A percentile compares a stretch with the other conserved stretches of the same genome.
Evolutionary conservation across 2,113 vertebrate genomes (phyloP).

Genomic region (Siphamia tubifer): DNA sequence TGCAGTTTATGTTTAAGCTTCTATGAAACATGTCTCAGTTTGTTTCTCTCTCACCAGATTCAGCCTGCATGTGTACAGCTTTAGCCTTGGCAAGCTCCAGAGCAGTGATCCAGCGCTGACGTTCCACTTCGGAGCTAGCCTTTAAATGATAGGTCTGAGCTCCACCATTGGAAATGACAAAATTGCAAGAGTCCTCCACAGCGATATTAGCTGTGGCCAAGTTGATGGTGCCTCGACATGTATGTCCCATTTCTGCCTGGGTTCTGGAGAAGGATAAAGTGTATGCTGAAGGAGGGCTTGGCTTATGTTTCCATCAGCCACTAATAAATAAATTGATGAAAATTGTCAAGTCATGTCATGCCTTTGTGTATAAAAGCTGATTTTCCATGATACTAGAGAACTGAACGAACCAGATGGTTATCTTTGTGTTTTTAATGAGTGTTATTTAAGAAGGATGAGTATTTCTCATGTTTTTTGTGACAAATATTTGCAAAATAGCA

Average conservation of each 20-base stretch:
- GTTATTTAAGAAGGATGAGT: too few relatives aligned
- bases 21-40: not conserved
- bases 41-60: slow-evolving; percentile 84
- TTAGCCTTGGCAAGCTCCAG: slow-evolving; percentile 95
- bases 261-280: slow-evolving; percentile 74
- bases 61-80: slow-evolving; percentile 91
- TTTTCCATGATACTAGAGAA: too few relatives aligned
- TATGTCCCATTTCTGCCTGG: slow-evolving; percentile 97
- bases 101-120: slow-evolving; percentile 96
- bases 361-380: too few relatives aligned
- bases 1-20: not conserved
- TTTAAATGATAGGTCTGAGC: slow-evolving; percentile 97
- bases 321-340: too few relatives aligned
- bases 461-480: too few relatives aligned
- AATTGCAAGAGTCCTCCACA: slow-evolving; percentile 96
- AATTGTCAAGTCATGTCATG: too few relatives aligned
- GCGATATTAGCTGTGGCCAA: slow-evolving; percentile 94
- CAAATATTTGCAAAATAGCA: too few relatives aligned
- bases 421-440: too few relatives aligned
- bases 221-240: slow-evolving; percentile 96
- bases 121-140: slow-evolving; percentile 93
- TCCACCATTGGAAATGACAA: slow-evolving; percentile 95
- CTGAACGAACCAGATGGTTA: too few relatives aligned
- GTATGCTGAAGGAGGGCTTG: too few relatives aligned
- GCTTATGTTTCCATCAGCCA: too few relatives aligned